phyloP scores from a whole-genome alignment of 2,113 vertebrate species.

The Pygathrix nemaeus region DNA sequence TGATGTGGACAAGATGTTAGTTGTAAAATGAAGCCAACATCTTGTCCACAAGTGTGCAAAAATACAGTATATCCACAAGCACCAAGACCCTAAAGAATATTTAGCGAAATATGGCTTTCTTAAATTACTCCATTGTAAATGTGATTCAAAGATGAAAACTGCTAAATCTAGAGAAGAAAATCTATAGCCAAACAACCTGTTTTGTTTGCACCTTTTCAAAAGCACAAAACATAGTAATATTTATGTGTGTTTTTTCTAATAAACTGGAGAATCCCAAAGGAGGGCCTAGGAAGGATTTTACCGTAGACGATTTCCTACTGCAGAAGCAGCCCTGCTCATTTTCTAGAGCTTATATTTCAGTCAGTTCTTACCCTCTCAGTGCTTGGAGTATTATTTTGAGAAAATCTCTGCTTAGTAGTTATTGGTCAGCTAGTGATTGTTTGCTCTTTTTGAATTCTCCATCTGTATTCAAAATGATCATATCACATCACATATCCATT shows the following conservation, averaged over 20 bases:
- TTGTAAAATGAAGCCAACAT: constrained; percentile 88
- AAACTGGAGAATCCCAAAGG: not conserved
- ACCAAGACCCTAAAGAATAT: constrained; percentile 55
- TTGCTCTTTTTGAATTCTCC: not conserved
- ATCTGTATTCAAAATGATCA: not conserved
- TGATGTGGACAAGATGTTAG: constrained; percentile 90
- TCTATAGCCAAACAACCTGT: not conserved
- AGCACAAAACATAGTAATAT: not conserved
- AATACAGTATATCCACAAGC: constrained; percentile 73
- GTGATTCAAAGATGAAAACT: constrained; percentile 72
- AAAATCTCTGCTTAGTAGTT: not conserved
- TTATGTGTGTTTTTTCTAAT: not conserved
- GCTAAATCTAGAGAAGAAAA: constrained; percentile 61
- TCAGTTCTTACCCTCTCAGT: not conserved
- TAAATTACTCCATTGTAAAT: constrained; percentile 68
- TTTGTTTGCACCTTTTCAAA: constrained; percentile 29
- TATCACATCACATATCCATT: not conserved
- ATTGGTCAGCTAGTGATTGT: not conserved
- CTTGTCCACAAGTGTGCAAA: constrained; percentile 88
- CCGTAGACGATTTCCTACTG: not conserved
- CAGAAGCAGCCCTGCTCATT: not conserved
- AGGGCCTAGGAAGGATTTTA: not conserved
- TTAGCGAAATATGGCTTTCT: constrained; percentile 64
- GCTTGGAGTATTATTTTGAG: not conserved
- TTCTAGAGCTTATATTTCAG: not conserved